Evolutionary conservation across 2,888 invertebrate genomes (phyloP).

Genomic region (Ophion ventricosus): DNA sequence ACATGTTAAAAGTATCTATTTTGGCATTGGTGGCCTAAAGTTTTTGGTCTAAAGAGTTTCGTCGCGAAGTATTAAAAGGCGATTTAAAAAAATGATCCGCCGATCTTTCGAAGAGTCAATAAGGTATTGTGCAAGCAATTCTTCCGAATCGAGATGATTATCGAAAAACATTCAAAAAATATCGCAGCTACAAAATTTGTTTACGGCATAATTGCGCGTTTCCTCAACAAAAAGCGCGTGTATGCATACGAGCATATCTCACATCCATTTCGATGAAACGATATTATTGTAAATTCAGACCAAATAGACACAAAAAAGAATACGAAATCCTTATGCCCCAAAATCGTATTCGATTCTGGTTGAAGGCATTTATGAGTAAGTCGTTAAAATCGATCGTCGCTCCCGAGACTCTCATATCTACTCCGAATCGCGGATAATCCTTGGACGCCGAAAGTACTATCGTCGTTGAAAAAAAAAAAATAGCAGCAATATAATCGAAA

Average conservation of each 20-base stretch:
- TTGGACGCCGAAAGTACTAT: conserved; percentile 59
- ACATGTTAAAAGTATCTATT: conserved; percentile 59
- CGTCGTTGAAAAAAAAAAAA: conserved; percentile 17
- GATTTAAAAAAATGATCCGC: conserved; percentile 54
- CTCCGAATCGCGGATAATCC: conserved; percentile 30
- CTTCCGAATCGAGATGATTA: conserved; percentile 68
- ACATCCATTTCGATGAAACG: conserved; percentile 21
- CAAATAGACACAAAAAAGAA: neutral
- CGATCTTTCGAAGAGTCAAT: conserved; percentile 63
- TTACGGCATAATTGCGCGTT: conserved; percentile 30
- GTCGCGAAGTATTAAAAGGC: conserved; percentile 61
- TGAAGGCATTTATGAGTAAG: conserved; percentile 27
- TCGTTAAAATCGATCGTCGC: conserved; percentile 18
- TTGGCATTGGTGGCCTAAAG: conserved; percentile 69
- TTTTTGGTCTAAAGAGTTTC: conserved; percentile 73
- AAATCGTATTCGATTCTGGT: conserved; percentile 21
- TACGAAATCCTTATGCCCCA: conserved; percentile 1
- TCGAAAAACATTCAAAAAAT: conserved; percentile 24
- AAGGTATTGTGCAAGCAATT: conserved; percentile 44
- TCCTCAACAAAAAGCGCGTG: neutral
- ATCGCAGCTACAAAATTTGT: conserved; percentile 38
- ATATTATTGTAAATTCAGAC: neutral
- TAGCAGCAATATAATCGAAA: neutral
- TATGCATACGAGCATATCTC: neutral
- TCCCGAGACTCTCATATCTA: conserved; percentile 14